Base-by-base conservation (phyloP, 2,888 invertebrate species). In the Calliscelio sp. region DNA sequence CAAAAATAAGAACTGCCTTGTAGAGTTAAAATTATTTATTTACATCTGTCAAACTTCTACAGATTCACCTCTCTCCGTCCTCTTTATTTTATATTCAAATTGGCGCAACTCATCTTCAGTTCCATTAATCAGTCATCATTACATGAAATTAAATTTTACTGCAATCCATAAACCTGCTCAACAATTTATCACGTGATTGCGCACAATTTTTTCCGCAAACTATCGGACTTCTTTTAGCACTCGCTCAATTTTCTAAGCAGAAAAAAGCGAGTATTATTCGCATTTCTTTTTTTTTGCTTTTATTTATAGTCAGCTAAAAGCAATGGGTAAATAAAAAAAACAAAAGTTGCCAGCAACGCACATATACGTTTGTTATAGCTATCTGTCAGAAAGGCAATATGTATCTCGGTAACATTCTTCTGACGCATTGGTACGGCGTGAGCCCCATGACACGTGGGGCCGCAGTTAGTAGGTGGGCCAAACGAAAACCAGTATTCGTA, bases 401-500 rank as follows among this genome's bases (percentile, higher is more conserved):
- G 57, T 66, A 80, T 73, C 73, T 73, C 73, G 73, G 44, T 46
- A 77, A 70, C 65, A 71, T 71, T 71, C 77, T 65, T 77, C 66
- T 65, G 75, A 73, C 82, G 59, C 57, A 51, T 71, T 57, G 49
- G 59, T 66, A 51, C 41, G 28, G 32, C 35, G 57, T 32, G 55
- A 55, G 71, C 41, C 10, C 44, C 63, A 11, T 75, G 75, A 80
- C 83, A 83, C 70, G 84, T 57, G 80, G 53, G 59, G 59, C 71
- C 57, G n/a, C n/a, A 38, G 44, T 41, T 65, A 51, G 81, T 78
- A 78, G 81, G 74, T 81, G 78, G 84, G 78, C 74, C 74, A 78
- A 78, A 78, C 78, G 77, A 83, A 81, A 85, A 85, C 83, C 83
- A 70, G 83, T 85, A 85, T 83, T 80, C 77, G 70, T 68, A 41